Conservation (phyloP, 2,797 vertebrate genomes). For the Pangasius djambal region DNA sequence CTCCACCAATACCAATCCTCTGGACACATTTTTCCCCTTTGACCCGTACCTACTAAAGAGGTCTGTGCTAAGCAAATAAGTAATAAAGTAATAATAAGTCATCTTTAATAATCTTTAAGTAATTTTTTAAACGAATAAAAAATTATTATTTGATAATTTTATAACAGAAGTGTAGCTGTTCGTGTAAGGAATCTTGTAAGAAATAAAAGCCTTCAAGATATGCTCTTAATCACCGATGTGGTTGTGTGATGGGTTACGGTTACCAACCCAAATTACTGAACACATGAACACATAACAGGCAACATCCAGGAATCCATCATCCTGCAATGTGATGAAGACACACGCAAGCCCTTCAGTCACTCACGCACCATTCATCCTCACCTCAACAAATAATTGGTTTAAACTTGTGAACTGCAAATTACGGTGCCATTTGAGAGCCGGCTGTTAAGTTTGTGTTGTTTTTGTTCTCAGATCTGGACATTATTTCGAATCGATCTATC, state of each 20-base stretch:
- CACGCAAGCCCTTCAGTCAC: too few species aligned
- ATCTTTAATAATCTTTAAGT: neutral
- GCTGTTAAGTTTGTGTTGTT: neutral
- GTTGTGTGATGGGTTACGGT: too few species aligned
- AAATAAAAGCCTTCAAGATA: neutral
- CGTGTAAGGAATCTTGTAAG: neutral
- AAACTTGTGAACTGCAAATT: neutral
- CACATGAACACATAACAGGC: neutral
- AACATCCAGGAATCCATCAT: too few species aligned
- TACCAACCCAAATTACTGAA: neutral
- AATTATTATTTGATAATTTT: neutral
- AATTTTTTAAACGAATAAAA: neutral
- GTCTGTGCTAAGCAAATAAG: conserved; percentile 65
- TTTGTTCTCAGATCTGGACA: conserved; percentile 80
- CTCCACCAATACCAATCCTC: conserved; percentile 86
- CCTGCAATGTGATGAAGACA: too few species aligned
- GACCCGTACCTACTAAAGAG: conserved; percentile 93
- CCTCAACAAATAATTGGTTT: too few species aligned
- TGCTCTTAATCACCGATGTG: neutral
- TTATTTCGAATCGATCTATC: conserved; percentile 85
- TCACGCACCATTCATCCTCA: too few species aligned
- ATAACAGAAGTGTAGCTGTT: neutral
- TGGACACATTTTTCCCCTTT: conserved; percentile 96
- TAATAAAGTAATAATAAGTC: neutral
- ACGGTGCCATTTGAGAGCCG: neutral